Base-by-base conservation (phyloP, 2,888 invertebrate species). In the Euzetes globulus region DNA sequence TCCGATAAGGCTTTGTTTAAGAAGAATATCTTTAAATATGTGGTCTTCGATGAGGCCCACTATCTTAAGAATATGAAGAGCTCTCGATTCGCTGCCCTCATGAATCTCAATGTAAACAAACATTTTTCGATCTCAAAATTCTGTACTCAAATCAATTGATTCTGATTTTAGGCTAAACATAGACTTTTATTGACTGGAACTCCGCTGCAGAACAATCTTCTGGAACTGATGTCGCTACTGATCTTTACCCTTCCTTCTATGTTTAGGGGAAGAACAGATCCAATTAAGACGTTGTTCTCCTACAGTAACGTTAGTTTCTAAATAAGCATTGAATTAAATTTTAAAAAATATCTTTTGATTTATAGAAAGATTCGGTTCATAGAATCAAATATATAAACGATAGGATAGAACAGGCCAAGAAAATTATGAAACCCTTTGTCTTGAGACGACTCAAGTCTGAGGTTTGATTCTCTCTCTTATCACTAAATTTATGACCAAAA, bases 61-160 rank as follows among this genome's bases (percentile, higher is more conserved):
- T 95, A 97, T 94, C 85, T 98, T 47, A 98, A 98, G 83, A 98
- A 97, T 82, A 97, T 97, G 94, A 88, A 91, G 73, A 94, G 96
- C 0, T 89, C 90, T 80, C 86, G 97, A 79, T 97, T 93, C 81
- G 89, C 92, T 80, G 90, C 92, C 82, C 85, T 97, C 73, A 90
- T 94, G 80, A 88, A 90, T 80, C 91, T 96, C 73, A 91, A 89
- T 83, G 90, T 90, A 79, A 79, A 80, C 78, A 58, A 47, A 13
- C 47, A 5, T 80, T 79, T n/a, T n/a, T n/a, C n/a, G n/a, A n/a
- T n/a, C 9, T 33, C 9, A 33, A 81, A n/a, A 47, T 4, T n/a
- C n/a, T 47, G 4, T 47, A 17, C 3, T 9, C 17, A 5, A 47
- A 47, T 55, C n/a, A 7, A 17, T 74, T 58, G 52, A 63, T 47